Conservation (phyloP, 1,140 invertebrate species). For the Drosophila bifasciata region DNA sequence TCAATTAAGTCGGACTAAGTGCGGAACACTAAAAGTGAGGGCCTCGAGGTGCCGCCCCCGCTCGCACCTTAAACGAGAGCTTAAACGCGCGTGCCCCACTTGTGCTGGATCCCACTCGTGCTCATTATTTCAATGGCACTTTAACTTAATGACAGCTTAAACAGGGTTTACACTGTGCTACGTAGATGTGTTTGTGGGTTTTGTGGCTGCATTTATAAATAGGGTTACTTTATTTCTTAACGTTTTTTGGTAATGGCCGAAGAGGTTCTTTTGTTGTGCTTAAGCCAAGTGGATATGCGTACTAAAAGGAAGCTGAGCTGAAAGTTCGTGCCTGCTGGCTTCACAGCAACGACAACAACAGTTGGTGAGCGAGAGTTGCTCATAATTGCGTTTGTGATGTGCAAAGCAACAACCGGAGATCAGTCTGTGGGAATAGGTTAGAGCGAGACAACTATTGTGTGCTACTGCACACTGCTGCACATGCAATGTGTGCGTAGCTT, state of each 20-base stretch:
- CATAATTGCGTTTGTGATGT: too few relatives aligned
- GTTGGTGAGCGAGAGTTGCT: too few relatives aligned
- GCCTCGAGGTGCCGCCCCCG: constrained; percentile 3
- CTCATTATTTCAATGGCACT: constrained; percentile 61
- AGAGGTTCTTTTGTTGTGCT: too few relatives aligned
- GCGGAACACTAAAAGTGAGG: constrained; percentile 9
- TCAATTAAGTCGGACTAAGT: constrained; percentile 39
- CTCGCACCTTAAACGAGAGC: constrained; percentile 3
- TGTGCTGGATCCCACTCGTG: background rate
- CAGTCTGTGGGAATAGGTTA: too few relatives aligned
- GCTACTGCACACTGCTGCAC: too few relatives aligned
- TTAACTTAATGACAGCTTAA: constrained; percentile 54
- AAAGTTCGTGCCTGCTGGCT: too few relatives aligned
- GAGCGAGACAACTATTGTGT: too few relatives aligned
- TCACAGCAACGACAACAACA: too few relatives aligned
- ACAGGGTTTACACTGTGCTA: constrained; percentile 20
- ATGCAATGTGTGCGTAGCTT: too few relatives aligned
- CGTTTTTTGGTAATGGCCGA: background rate
- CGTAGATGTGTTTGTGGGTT: constrained; percentile 4
- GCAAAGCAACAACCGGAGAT: too few relatives aligned
- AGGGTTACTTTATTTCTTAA: background rate
- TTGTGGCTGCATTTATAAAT: background rate
- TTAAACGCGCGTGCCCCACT: constrained; percentile 5
- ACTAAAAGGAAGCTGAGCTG: too few relatives aligned
- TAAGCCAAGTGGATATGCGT: too few relatives aligned